Conservation (phyloP, 1,140 invertebrate species). For the Vollenhovia emeryi region DNA sequence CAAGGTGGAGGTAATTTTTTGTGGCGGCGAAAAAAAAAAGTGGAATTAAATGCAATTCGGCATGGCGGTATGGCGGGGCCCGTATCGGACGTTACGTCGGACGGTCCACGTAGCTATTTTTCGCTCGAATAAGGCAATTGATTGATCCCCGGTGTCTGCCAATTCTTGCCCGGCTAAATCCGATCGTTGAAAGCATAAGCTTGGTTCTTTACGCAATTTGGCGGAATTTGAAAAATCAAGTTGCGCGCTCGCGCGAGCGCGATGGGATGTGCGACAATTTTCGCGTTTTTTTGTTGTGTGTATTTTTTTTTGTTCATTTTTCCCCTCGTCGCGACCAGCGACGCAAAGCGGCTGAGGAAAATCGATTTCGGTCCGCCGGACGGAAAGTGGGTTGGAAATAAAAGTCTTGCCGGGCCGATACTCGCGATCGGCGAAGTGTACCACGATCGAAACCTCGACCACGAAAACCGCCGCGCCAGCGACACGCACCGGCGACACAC, state of each 20-base stretch:
- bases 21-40: slow-evolving; percentile 2
- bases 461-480: not conserved
- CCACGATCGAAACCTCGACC: not conserved
- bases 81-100: not conserved
- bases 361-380: not conserved
- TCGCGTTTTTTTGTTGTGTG: too few species aligned
- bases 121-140: slow-evolving; percentile 28
- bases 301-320: too few species aligned
- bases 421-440: too few species aligned
- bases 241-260: not conserved
- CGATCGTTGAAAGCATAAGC: slow-evolving; percentile 29
- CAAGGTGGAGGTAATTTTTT: slow-evolving; percentile 11
- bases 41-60: not conserved
- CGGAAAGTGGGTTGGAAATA: not conserved
- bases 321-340: too few species aligned
- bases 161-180: not conserved
- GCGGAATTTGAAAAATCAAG: slow-evolving; percentile 29
- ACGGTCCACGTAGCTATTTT: not conserved
- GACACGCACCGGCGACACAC: not conserved
- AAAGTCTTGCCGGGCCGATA: not conserved
- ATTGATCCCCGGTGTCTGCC: slow-evolving; percentile 18
- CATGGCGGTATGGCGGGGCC: not conserved
- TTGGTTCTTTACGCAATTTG: slow-evolving; percentile 19
- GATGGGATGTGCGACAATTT: not conserved
- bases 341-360: too few species aligned